These are phyloP conservation scores for Paguma larvata DNA, from an alignment of 2,797 vertebrate species.

Conservation along the genomic window DNA sequence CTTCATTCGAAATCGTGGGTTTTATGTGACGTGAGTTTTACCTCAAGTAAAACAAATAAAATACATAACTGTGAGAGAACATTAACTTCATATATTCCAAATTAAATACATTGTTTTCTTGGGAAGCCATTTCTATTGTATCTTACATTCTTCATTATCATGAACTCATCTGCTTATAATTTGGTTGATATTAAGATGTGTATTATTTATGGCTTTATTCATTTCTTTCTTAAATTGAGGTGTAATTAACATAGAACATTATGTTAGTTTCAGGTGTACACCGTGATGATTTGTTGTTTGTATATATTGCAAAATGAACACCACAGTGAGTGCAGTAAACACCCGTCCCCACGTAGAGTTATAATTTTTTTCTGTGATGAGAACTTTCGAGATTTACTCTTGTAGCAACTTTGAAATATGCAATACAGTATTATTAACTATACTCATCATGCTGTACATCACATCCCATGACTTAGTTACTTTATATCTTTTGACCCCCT, in stretches of 20 bases:
- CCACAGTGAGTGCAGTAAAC: background rate
- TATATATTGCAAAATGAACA: background rate
- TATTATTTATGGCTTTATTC: background rate
- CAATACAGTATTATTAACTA: background rate
- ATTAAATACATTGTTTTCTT: background rate
- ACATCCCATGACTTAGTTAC: background rate
- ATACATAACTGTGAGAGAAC: background rate
- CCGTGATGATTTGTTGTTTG: background rate
- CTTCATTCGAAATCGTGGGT: background rate
- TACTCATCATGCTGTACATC: background rate
- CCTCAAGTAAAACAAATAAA: background rate
- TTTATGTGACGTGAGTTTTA: background rate
- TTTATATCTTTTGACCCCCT: background rate
- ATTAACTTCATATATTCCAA: background rate
- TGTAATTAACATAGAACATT: background rate
- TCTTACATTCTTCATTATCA: background rate
- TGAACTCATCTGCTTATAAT: background rate
- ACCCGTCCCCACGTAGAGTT: background rate
- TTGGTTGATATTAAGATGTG: background rate
- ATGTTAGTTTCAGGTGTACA: background rate
- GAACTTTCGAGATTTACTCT: background rate
- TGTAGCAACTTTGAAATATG: background rate
- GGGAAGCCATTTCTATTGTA: background rate
- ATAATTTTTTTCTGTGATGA: background rate
- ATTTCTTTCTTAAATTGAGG: background rate